Conservation (phyloP, 1,140 invertebrate species). For the Bombus confusus region DNA sequence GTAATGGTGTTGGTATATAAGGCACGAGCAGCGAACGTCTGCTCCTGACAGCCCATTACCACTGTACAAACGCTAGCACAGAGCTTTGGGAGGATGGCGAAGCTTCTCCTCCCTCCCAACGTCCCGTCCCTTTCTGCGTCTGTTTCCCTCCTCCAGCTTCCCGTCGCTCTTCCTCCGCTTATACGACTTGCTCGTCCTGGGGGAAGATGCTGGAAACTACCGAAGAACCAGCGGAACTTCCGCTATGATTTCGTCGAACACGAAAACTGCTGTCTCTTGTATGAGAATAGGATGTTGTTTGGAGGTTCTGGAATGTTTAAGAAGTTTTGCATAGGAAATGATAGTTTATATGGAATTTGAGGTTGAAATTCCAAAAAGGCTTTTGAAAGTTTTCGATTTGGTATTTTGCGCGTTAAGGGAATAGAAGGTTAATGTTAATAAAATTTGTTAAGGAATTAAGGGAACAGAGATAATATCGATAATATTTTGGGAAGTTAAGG, state of each 20-base stretch:
- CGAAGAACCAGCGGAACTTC: neutral
- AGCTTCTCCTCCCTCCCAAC: slow-evolving; percentile 37
- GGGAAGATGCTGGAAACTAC: slow-evolving; percentile 33
- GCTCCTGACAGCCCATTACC: slow-evolving; percentile 81
- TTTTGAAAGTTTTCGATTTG: neutral
- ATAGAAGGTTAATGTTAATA: neutral
- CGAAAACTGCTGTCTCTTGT: neutral
- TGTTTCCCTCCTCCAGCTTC: slow-evolving; percentile 24
- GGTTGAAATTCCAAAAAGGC: neutral
- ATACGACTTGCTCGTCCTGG: slow-evolving; percentile 14
- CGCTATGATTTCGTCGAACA: slow-evolving; percentile 1
- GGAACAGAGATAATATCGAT: neutral
- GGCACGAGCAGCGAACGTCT: slow-evolving; percentile 76
- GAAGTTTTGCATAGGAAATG: neutral
- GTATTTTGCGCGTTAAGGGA: neutral
- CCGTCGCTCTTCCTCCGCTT: neutral
- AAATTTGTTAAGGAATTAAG: neutral
- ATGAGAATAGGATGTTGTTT: neutral
- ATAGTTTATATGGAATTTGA: too few species aligned
- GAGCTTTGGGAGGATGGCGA: slow-evolving; percentile 65
- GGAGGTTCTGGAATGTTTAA: neutral
- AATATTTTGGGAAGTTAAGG: neutral
- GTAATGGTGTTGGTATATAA: slow-evolving; percentile 75
- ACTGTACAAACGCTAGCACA: slow-evolving; percentile 77
- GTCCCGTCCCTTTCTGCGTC: slow-evolving; percentile 10